Evolutionary conservation across 2,888 invertebrate species (phyloP), one percentile per base, ranked within the genome.

Genomic region (Drosophila mulleri): DNA sequence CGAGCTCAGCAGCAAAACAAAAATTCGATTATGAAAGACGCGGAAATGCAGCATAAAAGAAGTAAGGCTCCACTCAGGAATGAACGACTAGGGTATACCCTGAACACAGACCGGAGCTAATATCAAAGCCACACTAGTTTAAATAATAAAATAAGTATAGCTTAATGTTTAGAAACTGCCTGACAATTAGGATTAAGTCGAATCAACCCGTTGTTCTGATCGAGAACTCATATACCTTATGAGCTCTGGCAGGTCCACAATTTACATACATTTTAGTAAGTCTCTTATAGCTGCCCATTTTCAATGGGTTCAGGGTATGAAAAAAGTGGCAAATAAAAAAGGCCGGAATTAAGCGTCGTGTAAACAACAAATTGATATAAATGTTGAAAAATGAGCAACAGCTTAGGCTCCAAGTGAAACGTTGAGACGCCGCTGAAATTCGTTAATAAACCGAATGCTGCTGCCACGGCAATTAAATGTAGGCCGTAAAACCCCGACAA

Each of bases 1-100:
- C 48, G 53, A 66, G 23, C 76, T 70, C 68, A 72, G 62, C 48
- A 53, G 67, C 65, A 63, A 63, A n/a, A 70, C 72, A 50, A 63
- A 64, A 80, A 82, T 83, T 88, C 83, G 76, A 82, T 88, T 88
- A 76, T 72, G 72, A 80, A 76, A 72, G 52, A 47, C 63, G 52
- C 48, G 71, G 52, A 74, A 68, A 66, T 68, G 45, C 48, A 60
- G 52, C 68, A 52, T 32, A 58, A 72, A 66, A 52, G 12, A 44
- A 20, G 44, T 12, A 7, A 42, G 20, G 14, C 20, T 44, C 2
- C 3, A 14, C 3, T 11, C 3, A 5, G 18, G 1, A 12, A 18
- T 11, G 42, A 20, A 2, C 7, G 3, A 20, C 44, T 20, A 20
- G 1, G 3, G 2, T 12, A 44, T 44, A 44, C 44, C 20, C 12